Evolutionary conservation across 2,113 vertebrate genomes (phyloP).

Genomic region (Pseudorectes ferrugineus): DNA sequence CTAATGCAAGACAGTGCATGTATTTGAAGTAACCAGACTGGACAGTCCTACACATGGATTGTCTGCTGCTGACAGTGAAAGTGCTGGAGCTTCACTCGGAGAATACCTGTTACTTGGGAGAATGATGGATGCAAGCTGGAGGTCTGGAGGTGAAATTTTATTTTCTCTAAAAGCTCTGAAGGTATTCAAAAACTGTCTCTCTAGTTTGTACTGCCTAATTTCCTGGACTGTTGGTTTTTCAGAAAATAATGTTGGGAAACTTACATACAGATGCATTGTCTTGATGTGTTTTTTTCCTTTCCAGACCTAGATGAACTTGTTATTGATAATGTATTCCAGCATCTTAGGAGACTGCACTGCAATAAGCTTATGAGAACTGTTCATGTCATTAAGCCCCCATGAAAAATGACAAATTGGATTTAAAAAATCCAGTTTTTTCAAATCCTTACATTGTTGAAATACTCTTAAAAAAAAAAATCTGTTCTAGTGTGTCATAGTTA

Average conservation of each 20-base stretch:
- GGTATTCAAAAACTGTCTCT: neutral
- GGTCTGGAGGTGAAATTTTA: neutral
- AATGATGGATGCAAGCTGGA: neutral
- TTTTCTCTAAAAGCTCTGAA: neutral
- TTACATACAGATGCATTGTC: neutral
- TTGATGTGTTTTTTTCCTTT: neutral
- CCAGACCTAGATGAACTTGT: neutral
- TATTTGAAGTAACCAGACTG: neutral
- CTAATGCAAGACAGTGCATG: neutral
- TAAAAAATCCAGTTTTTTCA: neutral
- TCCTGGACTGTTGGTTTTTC: neutral
- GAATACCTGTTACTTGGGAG: neutral
- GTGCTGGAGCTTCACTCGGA: neutral
- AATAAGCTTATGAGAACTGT: neutral
- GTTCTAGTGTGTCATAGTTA: neutral
- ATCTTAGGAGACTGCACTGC: neutral
- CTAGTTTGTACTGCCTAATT: neutral
- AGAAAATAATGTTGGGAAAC: neutral
- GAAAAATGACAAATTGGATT: slow-evolving; percentile 36
- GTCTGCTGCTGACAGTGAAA: neutral
- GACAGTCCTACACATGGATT: neutral
- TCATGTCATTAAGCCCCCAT: neutral
- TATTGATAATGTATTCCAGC: neutral
- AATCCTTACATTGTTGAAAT: neutral
- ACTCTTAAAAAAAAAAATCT: neutral